phyloP scores from a whole-genome alignment of 2,797 vertebrate species.

The Semaprochilodus insignis region DNA sequence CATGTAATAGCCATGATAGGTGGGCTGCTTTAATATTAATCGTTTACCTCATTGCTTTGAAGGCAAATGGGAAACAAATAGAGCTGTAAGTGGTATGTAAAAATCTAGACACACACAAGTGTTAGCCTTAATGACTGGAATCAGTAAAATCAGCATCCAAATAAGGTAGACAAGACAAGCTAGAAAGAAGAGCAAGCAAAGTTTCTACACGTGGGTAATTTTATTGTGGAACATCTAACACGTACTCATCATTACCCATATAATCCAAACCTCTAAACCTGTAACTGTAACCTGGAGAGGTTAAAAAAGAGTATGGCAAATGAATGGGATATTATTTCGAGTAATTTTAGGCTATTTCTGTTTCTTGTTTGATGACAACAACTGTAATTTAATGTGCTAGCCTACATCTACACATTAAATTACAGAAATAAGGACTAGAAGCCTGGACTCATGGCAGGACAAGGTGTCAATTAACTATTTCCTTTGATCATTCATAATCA shows the following conservation, averaged over 20 bases:
- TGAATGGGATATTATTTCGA: too few species aligned
- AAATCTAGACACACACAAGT: not conserved
- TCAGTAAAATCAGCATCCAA: constrained; percentile 28
- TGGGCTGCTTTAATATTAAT: not conserved
- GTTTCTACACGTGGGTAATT: not conserved
- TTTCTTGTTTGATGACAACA: too few species aligned
- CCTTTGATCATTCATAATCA: too few species aligned
- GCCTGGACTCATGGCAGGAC: too few species aligned
- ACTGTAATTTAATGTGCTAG: too few species aligned
- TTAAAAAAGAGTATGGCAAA: too few species aligned
- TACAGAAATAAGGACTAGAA: too few species aligned
- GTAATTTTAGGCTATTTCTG: too few species aligned
- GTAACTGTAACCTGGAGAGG: too few species aligned
- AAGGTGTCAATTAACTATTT: too few species aligned
- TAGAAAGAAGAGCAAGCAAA: not conserved
- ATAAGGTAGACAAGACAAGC: not conserved
- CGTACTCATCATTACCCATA: not conserved
- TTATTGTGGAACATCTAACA: not conserved
- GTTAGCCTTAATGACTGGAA: not conserved
- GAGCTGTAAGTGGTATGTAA: not conserved
- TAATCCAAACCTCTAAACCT: not conserved
- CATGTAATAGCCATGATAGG: not conserved
- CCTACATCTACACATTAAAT: too few species aligned
- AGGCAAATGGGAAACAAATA: constrained; percentile 32
- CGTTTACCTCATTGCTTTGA: not conserved